A percentile compares a stretch with the other conserved stretches of the same genome.
Evolutionary conservation across 37 sponge, comb jelly and placozoan species (phyloP).

Genomic region (Chondrosia reniformis): DNA sequence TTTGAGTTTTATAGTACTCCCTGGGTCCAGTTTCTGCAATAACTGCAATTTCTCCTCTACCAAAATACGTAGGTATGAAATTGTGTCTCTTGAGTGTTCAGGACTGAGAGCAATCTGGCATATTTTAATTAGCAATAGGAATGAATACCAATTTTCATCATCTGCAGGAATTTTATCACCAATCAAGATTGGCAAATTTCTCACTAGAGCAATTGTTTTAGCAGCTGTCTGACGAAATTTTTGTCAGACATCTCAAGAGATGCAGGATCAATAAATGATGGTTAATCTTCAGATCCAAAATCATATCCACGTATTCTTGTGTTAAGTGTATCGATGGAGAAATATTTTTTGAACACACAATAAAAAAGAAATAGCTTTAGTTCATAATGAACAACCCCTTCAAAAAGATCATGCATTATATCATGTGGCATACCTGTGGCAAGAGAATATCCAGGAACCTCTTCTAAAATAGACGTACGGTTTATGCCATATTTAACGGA

Average conservation of each 20-base stretch:
- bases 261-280: neutral
- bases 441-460: conserved; percentile 1
- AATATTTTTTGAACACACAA: conserved; percentile 6
- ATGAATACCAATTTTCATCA: conserved; percentile 26
- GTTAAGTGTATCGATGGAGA: too few species aligned
- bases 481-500: conserved; percentile 29
- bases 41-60: conserved; percentile 23
- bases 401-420: conserved; percentile 50
- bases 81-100: neutral
- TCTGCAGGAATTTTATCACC: conserved; percentile 30
- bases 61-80: conserved; percentile 7
- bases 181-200: conserved; percentile 35
- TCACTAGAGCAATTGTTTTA: neutral
- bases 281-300: conserved; percentile 15
- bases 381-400: conserved; percentile 33
- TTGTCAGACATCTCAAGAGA: neutral
- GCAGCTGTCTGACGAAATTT: conserved; percentile 15
- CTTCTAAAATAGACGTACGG: neutral
- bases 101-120: conserved; percentile 26
- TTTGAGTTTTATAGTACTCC: conserved; percentile 8
- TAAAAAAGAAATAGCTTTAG: conserved; percentile 8
- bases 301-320: too few species aligned
- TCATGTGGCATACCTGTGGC: conserved; percentile 32
- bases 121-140: conserved; percentile 16
- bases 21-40: conserved; percentile 14